Evolutionary conservation across 2,888 invertebrate species (phyloP), one percentile per base, ranked within the genome.

Genomic region (Lasioglossum morio): DNA sequence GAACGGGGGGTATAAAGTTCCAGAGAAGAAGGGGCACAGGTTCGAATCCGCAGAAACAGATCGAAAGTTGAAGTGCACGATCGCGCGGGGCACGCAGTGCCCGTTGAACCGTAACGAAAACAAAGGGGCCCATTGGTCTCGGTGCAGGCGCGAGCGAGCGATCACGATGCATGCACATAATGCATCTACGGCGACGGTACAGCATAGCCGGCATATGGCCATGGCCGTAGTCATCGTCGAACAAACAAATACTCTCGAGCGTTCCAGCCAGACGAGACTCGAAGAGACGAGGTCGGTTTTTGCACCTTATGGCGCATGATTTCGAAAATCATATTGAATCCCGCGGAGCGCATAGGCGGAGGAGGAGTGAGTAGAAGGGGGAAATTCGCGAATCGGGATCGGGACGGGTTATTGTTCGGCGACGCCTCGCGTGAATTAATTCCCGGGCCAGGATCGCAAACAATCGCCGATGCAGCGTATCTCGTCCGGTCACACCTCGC

Each of bases 241-340:
- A 87, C 93, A 92, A 91, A 91, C 93, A 93, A 93, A 93, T 92
- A 91, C 88, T 88, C 87, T 87, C 82, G 85, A 85, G 87, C 84
- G 84, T 76, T 85, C 87, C 0, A n/a, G 85, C 83, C 83, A 81
- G 82, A 77, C 78, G 89, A 78, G 53, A 78, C 79, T 77, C 23
- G 66, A 34, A 7, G 81, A 81, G 77, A 53, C 77, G 69, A 81
- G 48, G 69, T 12, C 53, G 53, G 78, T 60, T 86, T 86, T 87
- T 80, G 72, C 88, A 90, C 93, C 93, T 93, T 93, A 93, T 93
- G 93, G 93, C 92, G 92, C 79, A 84, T 88, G 90, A 93, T 93
- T 93, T 92, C 92, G 92, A 91, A 83, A 93, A 93, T 93, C 93
- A 88, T 90, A 93, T 93, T 93, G 91, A 92, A 93, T 91, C 92